Conservation (phyloP, 2,113 vertebrate species). For the Morphnarchus princeps region DNA sequence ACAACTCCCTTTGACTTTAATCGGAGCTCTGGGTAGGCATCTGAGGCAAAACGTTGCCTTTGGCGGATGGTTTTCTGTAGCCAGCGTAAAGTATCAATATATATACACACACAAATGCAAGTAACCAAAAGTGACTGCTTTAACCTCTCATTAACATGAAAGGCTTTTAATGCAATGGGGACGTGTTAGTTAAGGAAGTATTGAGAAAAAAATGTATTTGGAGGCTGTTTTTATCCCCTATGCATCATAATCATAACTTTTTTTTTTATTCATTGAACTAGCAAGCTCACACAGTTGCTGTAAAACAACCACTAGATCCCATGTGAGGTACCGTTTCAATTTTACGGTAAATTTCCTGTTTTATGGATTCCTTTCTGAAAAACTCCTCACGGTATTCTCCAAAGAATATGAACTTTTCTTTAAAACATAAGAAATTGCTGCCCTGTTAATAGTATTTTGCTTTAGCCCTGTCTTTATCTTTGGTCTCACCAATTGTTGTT, state of each 20-base stretch:
- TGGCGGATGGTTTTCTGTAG: neutral
- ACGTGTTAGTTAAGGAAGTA: neutral
- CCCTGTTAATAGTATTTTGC: neutral
- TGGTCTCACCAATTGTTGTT: neutral
- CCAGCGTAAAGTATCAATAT: neutral
- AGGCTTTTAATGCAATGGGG: neutral
- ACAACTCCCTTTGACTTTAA: neutral
- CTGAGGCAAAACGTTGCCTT: neutral
- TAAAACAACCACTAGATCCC: conserved; percentile 22
- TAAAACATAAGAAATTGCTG: neutral
- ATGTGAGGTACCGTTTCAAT: conserved; percentile 48
- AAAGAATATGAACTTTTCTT: conserved; percentile 34
- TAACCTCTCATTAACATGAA: conserved; percentile 1
- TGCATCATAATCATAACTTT: neutral
- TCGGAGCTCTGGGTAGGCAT: neutral
- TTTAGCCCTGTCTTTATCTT: neutral
- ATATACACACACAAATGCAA: neutral
- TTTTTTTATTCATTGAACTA: neutral
- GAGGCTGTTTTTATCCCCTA: neutral
- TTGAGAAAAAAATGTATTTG: neutral
- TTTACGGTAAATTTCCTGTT: conserved; percentile 54
- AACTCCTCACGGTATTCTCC: neutral
- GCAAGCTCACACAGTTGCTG: neutral
- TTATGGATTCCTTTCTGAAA: conserved; percentile 61
- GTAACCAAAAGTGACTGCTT: neutral